phyloP scores from a whole-genome alignment of 1,140 invertebrate genomes.

The Bombus sylvicola region DNA sequence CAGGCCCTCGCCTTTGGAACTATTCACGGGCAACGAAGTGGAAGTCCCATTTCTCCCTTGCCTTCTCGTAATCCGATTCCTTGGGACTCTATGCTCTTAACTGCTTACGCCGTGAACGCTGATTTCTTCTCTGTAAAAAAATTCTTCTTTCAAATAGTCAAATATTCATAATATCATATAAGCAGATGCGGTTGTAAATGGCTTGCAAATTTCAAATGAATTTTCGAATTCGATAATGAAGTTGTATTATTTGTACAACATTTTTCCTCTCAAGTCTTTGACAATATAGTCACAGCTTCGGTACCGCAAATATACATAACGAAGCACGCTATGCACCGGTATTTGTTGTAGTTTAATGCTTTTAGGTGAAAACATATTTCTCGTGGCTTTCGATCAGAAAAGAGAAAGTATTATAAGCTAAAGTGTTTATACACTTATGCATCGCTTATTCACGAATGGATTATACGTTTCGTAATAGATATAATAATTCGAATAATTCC shows the following conservation, averaged over 20 bases:
- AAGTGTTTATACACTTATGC: too few species aligned
- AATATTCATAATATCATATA: too few species aligned
- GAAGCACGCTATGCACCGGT: too few species aligned
- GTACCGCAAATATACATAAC: not conserved
- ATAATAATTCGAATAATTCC: too few species aligned
- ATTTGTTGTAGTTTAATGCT: too few species aligned
- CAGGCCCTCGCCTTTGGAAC: constrained; percentile 61
- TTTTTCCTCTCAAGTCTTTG: not conserved
- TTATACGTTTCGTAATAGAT: too few species aligned
- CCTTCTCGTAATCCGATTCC: constrained; percentile 59
- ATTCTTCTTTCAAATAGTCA: not conserved
- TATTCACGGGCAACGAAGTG: constrained; percentile 75
- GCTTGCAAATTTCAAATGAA: not conserved
- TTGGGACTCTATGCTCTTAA: constrained; percentile 9
- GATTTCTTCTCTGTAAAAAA: not conserved
- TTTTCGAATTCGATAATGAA: not conserved
- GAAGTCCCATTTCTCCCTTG: constrained; percentile 74
- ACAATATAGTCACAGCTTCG: not conserved
- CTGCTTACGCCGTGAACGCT: not conserved
- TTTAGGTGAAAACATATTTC: too few species aligned
- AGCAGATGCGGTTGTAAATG: not conserved
- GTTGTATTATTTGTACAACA: not conserved
- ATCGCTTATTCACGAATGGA: too few species aligned
- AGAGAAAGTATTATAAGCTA: too few species aligned
- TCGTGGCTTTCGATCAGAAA: too few species aligned